phyloP scores from a whole-genome alignment of 53 echinoderm and acorn worm genomes.

The Holothuria leucospilota region DNA sequence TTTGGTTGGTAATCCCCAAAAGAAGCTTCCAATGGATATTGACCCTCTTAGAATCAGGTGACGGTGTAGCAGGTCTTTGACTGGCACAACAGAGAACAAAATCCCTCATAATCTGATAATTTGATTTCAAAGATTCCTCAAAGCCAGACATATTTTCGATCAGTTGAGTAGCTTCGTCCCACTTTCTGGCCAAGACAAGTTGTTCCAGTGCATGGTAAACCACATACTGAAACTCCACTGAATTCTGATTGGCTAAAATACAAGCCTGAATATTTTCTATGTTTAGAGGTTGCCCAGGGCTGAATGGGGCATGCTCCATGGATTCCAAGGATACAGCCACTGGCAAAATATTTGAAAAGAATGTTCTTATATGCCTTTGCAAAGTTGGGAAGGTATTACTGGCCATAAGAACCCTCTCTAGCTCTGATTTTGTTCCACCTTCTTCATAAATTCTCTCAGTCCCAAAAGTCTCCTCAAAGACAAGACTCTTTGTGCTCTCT shows the following conservation, averaged over 20 bases:
- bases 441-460: conserved; percentile 64
- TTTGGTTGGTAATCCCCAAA: conserved; percentile 62
- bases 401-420: conserved; percentile 18
- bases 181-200: conserved; percentile 67
- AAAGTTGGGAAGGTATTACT: conserved; percentile 25
- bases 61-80: conserved; percentile 44
- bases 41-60: conserved; percentile 39
- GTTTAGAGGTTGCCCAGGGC: conserved; percentile 17
- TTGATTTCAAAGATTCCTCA: conserved; percentile 28
- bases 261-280: conserved; percentile 66
- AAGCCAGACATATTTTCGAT: conserved; percentile 55
- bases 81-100: conserved; percentile 88
- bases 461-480: conserved; percentile 78
- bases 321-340: conserved; percentile 30
- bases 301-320: background rate
- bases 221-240: conserved; percentile 65
- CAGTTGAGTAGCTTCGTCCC: conserved; percentile 74
- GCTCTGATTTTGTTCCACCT: background rate
- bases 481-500: conserved; percentile 66
- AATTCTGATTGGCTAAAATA: conserved; percentile 59
- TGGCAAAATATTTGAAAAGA: conserved; percentile 54
- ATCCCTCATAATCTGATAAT: conserved; percentile 67
- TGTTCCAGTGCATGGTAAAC: conserved; percentile 70
- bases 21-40: conserved; percentile 64
- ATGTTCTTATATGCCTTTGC: conserved; percentile 47